Conservation (phyloP, 2,888 invertebrate species). For the Bombylius major region DNA sequence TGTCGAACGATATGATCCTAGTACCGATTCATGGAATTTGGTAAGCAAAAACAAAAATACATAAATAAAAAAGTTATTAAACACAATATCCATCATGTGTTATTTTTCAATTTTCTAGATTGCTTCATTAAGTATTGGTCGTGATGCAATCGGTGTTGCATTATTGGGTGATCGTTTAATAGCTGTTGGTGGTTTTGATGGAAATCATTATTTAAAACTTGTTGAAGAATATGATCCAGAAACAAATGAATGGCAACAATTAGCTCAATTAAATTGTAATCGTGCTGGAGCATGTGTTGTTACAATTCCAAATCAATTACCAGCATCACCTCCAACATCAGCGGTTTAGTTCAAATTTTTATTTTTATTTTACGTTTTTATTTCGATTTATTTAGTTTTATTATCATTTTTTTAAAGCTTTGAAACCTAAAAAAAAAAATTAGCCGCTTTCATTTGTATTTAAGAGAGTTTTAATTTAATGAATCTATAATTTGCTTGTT, state of each 20-base stretch:
- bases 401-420: neutral
- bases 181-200: conserved; percentile 84
- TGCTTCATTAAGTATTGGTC: conserved; percentile 66
- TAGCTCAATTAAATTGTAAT: conserved; percentile 67
- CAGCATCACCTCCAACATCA: conserved; percentile 29
- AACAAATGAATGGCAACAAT: conserved; percentile 63
- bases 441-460: too few species aligned
- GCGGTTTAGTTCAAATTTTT: conserved; percentile 32
- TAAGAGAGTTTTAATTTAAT: too few species aligned
- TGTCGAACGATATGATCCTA: conserved; percentile 71
- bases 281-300: conserved; percentile 84
- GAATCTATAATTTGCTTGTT: too few species aligned
- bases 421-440: too few species aligned
- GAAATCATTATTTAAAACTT: conserved; percentile 70
- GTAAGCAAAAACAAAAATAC: conserved; percentile 24
- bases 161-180: conserved; percentile 62
- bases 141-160: conserved; percentile 83
- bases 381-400: neutral
- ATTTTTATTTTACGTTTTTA: conserved; percentile 8
- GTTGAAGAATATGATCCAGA: conserved; percentile 85
- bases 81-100: neutral
- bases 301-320: conserved; percentile 41
- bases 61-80: neutral
- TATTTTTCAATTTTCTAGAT: conserved; percentile 33
- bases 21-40: conserved; percentile 75